A percentile compares a stretch with the other conserved stretches of the same genome.
Evolutionary conservation across 2,888 invertebrate genomes (phyloP).

Genomic region (Cepaea hortensis): DNA sequence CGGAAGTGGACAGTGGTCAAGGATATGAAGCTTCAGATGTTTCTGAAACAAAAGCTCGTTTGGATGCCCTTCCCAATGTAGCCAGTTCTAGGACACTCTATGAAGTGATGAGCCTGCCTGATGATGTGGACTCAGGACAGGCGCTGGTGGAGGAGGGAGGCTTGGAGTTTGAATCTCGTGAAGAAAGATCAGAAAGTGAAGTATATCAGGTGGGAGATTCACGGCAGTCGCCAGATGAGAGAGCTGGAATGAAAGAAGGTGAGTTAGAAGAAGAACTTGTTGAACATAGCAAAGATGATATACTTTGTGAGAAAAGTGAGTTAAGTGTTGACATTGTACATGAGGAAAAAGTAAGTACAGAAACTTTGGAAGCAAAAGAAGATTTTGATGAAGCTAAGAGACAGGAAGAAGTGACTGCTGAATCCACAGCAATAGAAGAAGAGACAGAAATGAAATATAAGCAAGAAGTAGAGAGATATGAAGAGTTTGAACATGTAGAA

Average conservation of each 20-base stretch:
- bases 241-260: not conserved
- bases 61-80: constrained; percentile 1
- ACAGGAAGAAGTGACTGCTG: not conserved
- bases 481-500: not conserved
- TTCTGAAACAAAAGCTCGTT: constrained; percentile 15
- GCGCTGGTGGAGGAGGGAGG: constrained; percentile 6
- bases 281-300: not conserved
- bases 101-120: not conserved
- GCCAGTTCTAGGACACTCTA: not conserved
- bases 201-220: not conserved
- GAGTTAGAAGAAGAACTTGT: not conserved
- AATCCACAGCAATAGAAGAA: not conserved
- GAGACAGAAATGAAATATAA: not conserved
- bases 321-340: not conserved
- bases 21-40: not conserved
- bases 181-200: not conserved
- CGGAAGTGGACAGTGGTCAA: not conserved
- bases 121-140: constrained; percentile 13
- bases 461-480: not conserved
- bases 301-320: not conserved
- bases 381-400: not conserved
- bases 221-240: not conserved
- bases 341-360: not conserved
- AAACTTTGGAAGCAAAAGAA: not conserved
- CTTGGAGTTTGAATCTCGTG: not conserved